These are phyloP conservation scores for Morone saxatilis DNA, from an alignment of 2,113 vertebrate species.

Conservation along the genomic window DNA sequence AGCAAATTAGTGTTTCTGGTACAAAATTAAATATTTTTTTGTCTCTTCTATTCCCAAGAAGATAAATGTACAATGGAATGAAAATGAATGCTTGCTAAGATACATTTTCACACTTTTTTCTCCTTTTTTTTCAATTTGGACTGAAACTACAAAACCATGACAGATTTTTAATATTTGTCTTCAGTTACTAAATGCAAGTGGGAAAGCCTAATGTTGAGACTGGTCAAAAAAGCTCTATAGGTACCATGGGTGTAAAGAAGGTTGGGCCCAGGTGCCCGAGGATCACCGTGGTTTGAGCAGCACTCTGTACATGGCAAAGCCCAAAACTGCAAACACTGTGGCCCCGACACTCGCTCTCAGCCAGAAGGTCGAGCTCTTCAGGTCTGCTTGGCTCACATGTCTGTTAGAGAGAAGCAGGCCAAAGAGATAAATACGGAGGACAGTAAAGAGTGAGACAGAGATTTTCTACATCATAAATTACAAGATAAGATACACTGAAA, in stretches of 20 bases:
- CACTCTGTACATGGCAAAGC: conserved; percentile 95
- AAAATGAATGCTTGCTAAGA: conserved; percentile 3
- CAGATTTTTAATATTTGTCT: background rate
- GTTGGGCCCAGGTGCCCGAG: conserved; percentile 16
- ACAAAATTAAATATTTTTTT: conserved; percentile 73
- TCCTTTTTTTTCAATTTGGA: background rate
- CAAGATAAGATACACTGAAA: too few species aligned
- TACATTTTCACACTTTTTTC: background rate
- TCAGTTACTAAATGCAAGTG: background rate
- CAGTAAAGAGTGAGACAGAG: too few species aligned
- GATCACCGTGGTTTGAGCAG: conserved; percentile 93
- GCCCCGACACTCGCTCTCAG: conserved; percentile 94
- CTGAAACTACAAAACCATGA: conserved; percentile 25
- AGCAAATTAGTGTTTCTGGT: conserved; percentile 54
- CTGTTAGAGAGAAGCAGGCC: conserved; percentile 78
- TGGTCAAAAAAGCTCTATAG: conserved; percentile 23
- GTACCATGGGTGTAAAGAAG: background rate
- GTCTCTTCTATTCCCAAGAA: background rate
- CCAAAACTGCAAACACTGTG: conserved; percentile 93
- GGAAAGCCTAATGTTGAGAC: conserved; percentile 10
- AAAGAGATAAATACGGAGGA: background rate
- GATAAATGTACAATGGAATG: conserved; percentile 20
- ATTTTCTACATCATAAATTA: too few species aligned
- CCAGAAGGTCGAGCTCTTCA: conserved; percentile 96
- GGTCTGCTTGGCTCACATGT: conserved; percentile 92